Base-by-base conservation (phyloP, 2,113 vertebrate genomes). In the Etheostoma cragini region DNA sequence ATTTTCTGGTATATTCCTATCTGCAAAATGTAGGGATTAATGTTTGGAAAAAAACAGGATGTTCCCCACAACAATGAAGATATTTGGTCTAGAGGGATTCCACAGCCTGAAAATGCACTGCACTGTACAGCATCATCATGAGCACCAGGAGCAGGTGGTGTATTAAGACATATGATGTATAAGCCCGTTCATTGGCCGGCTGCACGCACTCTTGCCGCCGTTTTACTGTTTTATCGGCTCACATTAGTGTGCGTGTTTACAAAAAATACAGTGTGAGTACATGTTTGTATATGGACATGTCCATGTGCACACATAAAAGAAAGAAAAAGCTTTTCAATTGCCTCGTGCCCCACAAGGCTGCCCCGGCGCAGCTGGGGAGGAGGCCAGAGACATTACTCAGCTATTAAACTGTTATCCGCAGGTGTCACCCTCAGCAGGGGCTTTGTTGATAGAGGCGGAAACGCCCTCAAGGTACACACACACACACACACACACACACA, bases 391-490 rank as follows among this genome's bases (percentile, higher is more conserved):
- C 85, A 93, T 92, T 89, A 92, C 84, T 94, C 91, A 89, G 81
- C 88, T 91, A 87, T 89, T 94, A 92, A 93, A 93, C 80, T 90
- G 91, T 87, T 90, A 88, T 89, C 91, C 90, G 89, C 88, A 92
- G 90, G 89, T 93, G 92, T 92, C 92, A 91, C 90, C 91, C 90
- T 89, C 90, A 91, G 88, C 88, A 58, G 89, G 91, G 74, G 80
- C 47, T 22, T 77, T 82, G 86, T 81, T 87, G 91, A 87, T 88
- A 46, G 78, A 83, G 82, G 79, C 35, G 13, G 80, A 78, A 80
- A 89, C 68, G 38, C 82, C 87, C 91, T 85, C 84, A 80, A 88
- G 88, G 81, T 87, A 81, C 71, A 54, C 57, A 75, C 2, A 38
- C 2, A 42, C 2, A 42, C 10, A 42, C 10, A 42, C 38, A 42